Conservation (phyloP, 2,113 vertebrate genomes). For the Acrocephalus kingi region DNA sequence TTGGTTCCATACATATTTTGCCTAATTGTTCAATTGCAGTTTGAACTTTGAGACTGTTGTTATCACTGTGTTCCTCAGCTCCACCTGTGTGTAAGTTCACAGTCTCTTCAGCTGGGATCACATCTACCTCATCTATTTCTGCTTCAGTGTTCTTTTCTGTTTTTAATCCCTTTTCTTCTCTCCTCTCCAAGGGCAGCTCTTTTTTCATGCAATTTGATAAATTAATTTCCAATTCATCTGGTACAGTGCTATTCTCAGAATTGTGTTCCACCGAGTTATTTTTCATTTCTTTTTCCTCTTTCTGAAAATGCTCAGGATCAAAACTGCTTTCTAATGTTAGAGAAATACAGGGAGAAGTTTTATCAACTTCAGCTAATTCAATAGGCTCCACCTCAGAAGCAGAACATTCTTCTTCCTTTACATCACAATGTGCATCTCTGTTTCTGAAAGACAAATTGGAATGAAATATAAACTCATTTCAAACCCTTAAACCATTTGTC, state of each 20-base stretch:
- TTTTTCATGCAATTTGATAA: slow-evolving; percentile 26
- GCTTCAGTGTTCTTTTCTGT: neutral
- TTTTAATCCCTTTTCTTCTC: slow-evolving; percentile 32
- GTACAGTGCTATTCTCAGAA: neutral
- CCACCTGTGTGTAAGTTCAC: neutral
- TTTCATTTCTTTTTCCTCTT: slow-evolving; percentile 37
- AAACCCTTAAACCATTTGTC: neutral
- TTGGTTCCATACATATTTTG: neutral
- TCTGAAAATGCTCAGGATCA: slow-evolving; percentile 17
- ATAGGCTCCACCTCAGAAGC: neutral
- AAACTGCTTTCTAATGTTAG: neutral
- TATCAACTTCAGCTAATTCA: slow-evolving; percentile 51
- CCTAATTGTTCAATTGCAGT: neutral
- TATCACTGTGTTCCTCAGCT: neutral
- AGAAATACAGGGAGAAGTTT: neutral
- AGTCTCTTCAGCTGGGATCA: neutral
- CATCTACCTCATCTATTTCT: neutral
- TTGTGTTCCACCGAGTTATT: neutral
- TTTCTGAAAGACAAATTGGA: slow-evolving; percentile 63
- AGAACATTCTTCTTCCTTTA: slow-evolving; percentile 41
- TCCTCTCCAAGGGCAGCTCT: neutral
- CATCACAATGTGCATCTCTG: slow-evolving; percentile 22
- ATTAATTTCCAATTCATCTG: neutral
- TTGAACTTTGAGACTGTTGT: neutral
- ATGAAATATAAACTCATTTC: neutral